Evolutionary conservation across 2,113 vertebrate species (phyloP), one percentile per base, ranked within the genome.

Genomic region (Lamprologus speciosus): DNA sequence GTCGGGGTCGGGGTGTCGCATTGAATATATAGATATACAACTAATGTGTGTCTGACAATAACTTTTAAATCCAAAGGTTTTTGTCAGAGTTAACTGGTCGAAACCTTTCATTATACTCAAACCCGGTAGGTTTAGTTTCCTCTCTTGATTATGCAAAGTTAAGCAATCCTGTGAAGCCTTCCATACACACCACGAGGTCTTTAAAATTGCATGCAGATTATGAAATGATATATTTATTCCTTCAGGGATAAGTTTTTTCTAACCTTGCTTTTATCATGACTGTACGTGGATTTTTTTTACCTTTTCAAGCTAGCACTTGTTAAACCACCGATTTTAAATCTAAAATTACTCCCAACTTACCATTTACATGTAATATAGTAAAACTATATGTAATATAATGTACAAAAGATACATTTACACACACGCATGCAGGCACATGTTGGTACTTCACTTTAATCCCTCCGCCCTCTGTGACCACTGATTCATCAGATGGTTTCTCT

Each of bases 401-500:
- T 70, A 80, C 16, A 65, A 47, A 53, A 82, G 33, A 14, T 80
- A 73, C 13, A 31, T 19, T 84, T 83, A 83, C 23, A 57, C 51
- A 84, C 84, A 68, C 17, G 8, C n/a, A 60, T 31, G 19, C 33
- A 78, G 57, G 40, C 45, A 58, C 31, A 78, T 21, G 31, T 42
- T 75, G 2, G 17, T 40, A 70, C 10, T 82, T 81, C 78, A 75
- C 82, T 88, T 89, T 85, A 89, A 88, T 92, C 87, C 82, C 58
- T 68, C 37, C 28, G 81, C 88, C 85, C 85, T 86, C 79, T 89
- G 87, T 86, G 88, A 63, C 90, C 81, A 88, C 85, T 88, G 85
- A 90, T 91, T 93, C 75, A 89, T 86, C 88, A 54, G 88, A 91
- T 87, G 58, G 89, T 93, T 92, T 91, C 86, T 81, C 80, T 80